Conservation (phyloP, 2,888 invertebrate species). For the Phengaris arion region DNA sequence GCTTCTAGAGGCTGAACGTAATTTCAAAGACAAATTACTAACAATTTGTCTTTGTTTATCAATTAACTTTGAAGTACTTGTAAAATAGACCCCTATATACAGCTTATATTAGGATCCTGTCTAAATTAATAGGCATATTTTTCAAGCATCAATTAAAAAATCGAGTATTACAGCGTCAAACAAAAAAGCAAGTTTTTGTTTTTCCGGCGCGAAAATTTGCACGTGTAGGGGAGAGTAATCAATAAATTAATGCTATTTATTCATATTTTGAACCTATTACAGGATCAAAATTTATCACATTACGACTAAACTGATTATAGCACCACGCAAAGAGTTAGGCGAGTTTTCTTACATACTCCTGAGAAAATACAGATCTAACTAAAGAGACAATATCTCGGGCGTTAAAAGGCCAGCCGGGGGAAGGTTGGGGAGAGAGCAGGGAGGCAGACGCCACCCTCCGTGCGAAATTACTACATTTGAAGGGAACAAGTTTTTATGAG, state of each 20-base stretch:
- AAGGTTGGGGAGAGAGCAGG: conserved; percentile 53
- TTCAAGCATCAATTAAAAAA: conserved; percentile 8
- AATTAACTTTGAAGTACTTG: conserved; percentile 2
- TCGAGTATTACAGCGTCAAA: background rate
- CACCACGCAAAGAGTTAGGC: background rate
- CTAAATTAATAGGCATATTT: conserved; percentile 12
- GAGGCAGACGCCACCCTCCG: conserved; percentile 57
- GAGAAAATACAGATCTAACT: conserved; percentile 75
- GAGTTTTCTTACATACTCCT: conserved; percentile 51
- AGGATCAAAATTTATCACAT: background rate
- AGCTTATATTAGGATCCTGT: background rate
- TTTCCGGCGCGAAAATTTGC: conserved; percentile 1
- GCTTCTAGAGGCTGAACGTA: conserved; percentile 16
- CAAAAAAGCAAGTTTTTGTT: background rate
- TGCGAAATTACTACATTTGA: conserved; percentile 78
- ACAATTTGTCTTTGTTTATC: conserved; percentile 19
- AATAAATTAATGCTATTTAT: no score
- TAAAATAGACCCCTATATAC: conserved; percentile 6
- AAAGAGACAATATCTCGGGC: conserved; percentile 77
- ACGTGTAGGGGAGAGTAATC: no score
- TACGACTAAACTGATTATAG: background rate
- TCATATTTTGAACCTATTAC: background rate
- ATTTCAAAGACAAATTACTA: conserved; percentile 10
- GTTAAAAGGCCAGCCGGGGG: conserved; percentile 76
- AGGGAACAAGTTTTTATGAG: conserved; percentile 79